Base-by-base conservation (phyloP, 2,797 vertebrate species). In the Pampus argenteus region DNA sequence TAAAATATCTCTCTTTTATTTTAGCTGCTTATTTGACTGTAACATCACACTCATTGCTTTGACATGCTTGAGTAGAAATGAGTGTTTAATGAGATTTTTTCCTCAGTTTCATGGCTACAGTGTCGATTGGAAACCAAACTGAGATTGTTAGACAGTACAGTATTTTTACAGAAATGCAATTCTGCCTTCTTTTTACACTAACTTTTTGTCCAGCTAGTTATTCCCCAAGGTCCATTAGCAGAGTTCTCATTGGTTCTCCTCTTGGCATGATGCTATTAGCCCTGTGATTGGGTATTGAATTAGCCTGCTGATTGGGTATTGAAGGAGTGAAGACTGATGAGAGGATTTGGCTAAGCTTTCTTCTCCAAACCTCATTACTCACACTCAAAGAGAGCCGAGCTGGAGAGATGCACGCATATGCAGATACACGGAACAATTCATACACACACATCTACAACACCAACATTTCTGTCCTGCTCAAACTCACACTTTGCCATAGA, bases 251-350 rank as follows among this genome's bases (percentile, higher is more conserved):
- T 91, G 91, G 89, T 70, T 74, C 84, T 76, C 71, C 81, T 84
- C 85, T 82, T 29, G 57, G 71, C 83, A 86, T 84, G 59, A 84
- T 75, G 81, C 86, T 90, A 89, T 92, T 93, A 92, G 90, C 83
- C 74, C 83, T 73, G 82, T 86, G 91, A 91, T 93, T 93, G 91
- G 89, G 86, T 93, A 91, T 92, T 82, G 91, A 92, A 91, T 91
- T 91, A 92, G 88, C 86, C 82, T 78, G 86, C 86, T 92, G 91
- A 92, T 93, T 92, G 89, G 87, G 83, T 92, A 92, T 91, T 83
- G 91, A 92, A 92, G 86, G 87, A 87, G 77, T 67, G 86, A 91
- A 92, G 91, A 93, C 89, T 89, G 88, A 93, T 93, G 90, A 91
- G 91, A 92, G 89, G 88, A 91, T 91, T 89, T 91, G 85, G 88